Evolutionary conservation across 2,888 invertebrate genomes (phyloP).

Genomic region (Erebia epiphron): DNA sequence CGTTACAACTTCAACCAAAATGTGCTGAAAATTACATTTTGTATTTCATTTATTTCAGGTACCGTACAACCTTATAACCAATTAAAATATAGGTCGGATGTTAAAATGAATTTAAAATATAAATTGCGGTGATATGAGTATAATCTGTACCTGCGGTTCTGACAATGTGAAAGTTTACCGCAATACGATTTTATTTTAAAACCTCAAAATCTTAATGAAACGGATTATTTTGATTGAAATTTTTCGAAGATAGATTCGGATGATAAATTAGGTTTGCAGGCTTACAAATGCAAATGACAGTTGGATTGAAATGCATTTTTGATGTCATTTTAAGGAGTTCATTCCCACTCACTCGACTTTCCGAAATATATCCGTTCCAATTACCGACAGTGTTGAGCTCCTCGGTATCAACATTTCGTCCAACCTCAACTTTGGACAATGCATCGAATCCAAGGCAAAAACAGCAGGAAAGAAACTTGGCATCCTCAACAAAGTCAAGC

Average conservation of each 20-base stretch:
- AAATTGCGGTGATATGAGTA: background rate
- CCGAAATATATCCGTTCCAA: no score
- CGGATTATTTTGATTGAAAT: background rate
- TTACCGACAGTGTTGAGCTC: no score
- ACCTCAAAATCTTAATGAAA: background rate
- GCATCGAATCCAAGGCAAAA: no score
- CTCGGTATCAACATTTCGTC: no score
- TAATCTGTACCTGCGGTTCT: background rate
- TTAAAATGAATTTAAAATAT: background rate
- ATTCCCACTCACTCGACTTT: no score
- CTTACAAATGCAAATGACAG: background rate
- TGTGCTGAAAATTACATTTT: background rate
- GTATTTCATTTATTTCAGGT: background rate
- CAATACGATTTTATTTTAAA: slow-evolving; percentile 7
- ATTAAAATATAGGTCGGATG: background rate
- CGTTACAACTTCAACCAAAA: background rate
- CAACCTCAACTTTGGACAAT: no score
- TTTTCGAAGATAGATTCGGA: background rate
- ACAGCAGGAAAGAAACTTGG: no score
- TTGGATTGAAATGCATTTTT: slow-evolving; percentile 2
- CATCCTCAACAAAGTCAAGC: no score
- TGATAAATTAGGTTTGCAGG: slow-evolving; percentile 3
- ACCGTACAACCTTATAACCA: background rate
- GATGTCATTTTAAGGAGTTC: background rate
- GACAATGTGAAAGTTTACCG: background rate